Base-by-base conservation (phyloP, 2,888 invertebrate genomes). In the Zele albiditarsus region DNA sequence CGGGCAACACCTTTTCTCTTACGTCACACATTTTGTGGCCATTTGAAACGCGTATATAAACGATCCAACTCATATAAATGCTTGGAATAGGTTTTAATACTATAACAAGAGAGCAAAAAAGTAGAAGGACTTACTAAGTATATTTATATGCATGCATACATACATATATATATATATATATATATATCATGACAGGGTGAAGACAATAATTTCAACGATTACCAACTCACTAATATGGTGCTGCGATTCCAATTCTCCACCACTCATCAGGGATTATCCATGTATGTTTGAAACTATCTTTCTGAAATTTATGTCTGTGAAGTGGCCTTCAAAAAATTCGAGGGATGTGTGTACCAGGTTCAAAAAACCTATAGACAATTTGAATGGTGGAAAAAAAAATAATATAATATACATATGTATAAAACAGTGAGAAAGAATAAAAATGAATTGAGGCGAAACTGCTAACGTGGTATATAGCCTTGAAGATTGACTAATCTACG, bases 141-240 rank as follows among this genome's bases (percentile, higher is more conserved):
- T 53, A 53, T 53, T 53, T 20, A 20, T 46, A 46, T 42, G 25
- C 20, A 49, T n/a, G 49, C 27, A 38, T 42, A 6, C 23, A 42
- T 28, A 8, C 57, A 38, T 28, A 62, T 23, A 20, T 62, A 63
- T 60, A 60, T 60, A 60, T 23, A 60, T 10, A 31, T 16, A 65
- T 65, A 28, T 31, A 42, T 75, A 38, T 12, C 8, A 71, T 71
- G 60, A 53, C 69, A 70, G 69, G 65, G 79, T 73, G 72, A 74
- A 79, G 78, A 77, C 79, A 82, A 82, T 84, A 84, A 85, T 86
- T 86, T 86, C 84, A 84, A 85, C 83, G 83, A 86, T 85, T 83
- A 83, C 84, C 77, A 73, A 23, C 79, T 81, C 75, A 46, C 82
- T 86, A 86, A 85, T 86, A 82, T 84, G 77, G 82, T 75, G 79